Conservation (phyloP, 2,888 invertebrate species). For the Alviniconcha strummeri region DNA sequence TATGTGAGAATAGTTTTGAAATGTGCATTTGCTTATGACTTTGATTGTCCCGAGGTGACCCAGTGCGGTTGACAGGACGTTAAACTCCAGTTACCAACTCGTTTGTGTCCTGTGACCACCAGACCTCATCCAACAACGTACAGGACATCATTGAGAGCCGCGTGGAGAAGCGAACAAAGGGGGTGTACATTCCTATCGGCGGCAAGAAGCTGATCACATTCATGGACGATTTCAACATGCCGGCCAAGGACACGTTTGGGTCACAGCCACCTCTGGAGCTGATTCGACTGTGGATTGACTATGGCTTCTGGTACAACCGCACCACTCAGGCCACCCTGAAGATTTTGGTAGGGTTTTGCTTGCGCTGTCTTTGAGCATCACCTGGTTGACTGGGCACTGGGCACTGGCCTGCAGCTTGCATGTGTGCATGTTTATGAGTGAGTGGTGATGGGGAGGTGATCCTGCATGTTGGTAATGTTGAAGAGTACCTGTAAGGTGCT, state of each 20-base stretch:
- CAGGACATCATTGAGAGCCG: conserved; percentile 91
- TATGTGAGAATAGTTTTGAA: background rate
- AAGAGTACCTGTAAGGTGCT: too few relatives aligned
- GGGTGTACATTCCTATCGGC: conserved; percentile 85
- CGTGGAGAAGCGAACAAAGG: conserved; percentile 90
- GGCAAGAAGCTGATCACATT: conserved; percentile 89
- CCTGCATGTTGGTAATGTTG: too few relatives aligned
- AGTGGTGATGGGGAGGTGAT: too few relatives aligned
- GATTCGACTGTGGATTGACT: conserved; percentile 89
- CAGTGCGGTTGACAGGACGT: too few relatives aligned
- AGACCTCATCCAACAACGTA: conserved; percentile 88
- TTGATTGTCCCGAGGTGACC: too few relatives aligned
- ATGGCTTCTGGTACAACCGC: conserved; percentile 92
- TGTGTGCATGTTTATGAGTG: background rate
- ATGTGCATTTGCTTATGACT: background rate
- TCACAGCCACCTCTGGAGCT: conserved; percentile 92
- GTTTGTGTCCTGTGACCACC: conserved; percentile 6
- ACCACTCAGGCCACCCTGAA: conserved; percentile 85
- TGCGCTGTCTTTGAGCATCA: background rate
- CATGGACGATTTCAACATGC: conserved; percentile 96
- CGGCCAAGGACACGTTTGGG: conserved; percentile 89
- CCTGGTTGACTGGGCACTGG: too few relatives aligned
- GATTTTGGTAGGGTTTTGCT: conserved; percentile 74
- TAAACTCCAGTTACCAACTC: too few relatives aligned
- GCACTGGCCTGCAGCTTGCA: too few relatives aligned